Conservation (phyloP, 2,797 vertebrate genomes). For the Microcaecilia unicolor region DNA sequence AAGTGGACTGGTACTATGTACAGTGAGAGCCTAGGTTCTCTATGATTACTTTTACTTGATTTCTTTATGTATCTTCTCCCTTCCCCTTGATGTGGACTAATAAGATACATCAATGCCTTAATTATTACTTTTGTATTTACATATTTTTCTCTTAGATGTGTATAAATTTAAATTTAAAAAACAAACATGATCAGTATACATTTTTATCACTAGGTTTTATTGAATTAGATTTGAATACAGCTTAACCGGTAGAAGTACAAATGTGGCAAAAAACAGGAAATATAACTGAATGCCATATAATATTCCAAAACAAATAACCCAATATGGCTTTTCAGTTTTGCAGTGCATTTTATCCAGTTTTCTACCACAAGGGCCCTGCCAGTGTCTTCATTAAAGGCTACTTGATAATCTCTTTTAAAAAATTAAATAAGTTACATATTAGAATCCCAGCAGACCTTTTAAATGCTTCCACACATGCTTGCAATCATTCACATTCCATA, state of each 20-base stretch:
- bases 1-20: too few species aligned
- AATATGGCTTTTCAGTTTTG: slow-evolving; percentile 31
- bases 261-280: slow-evolving; percentile 23
- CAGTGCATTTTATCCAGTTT: slow-evolving; percentile 34
- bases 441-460: slow-evolving; percentile 39
- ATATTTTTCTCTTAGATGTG: too few species aligned
- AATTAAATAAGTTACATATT: slow-evolving; percentile 26
- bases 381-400: slow-evolving; percentile 29
- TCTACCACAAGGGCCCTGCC: slow-evolving; percentile 48
- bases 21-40: too few species aligned
- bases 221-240: slow-evolving; percentile 39
- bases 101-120: too few species aligned
- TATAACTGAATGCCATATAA: slow-evolving; percentile 21
- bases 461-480: slow-evolving; percentile 36
- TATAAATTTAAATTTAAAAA: too few species aligned
- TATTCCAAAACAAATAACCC: slow-evolving; percentile 29
- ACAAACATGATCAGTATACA: background rate
- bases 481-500: slow-evolving; percentile 34
- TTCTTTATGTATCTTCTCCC: too few species aligned
- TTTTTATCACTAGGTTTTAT: slow-evolving; percentile 36
- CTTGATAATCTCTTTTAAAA: slow-evolving; percentile 36
- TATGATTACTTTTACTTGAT: too few species aligned
- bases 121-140: too few species aligned
- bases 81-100: too few species aligned
- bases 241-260: slow-evolving; percentile 31